Conservation (phyloP, 2,797 vertebrate species). For the Ptychobarbus kaznakovi region DNA sequence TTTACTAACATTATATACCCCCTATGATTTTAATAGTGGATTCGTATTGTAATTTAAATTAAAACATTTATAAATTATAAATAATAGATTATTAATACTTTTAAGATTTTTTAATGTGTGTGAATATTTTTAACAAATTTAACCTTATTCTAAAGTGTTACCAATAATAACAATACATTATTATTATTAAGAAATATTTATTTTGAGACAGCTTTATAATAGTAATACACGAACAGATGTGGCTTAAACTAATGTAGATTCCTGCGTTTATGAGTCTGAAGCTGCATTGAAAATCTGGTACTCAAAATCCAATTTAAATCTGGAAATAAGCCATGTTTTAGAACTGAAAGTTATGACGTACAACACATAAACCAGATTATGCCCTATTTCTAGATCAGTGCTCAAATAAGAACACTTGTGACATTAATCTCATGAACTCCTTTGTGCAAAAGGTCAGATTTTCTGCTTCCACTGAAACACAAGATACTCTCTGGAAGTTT, state of each 20-base stretch:
- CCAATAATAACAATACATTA: neutral
- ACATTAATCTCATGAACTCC: neutral
- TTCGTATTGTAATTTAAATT: too few species aligned
- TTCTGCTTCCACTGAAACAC: neutral
- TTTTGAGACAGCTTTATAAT: neutral
- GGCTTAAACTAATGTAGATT: neutral
- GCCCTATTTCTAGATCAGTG: neutral
- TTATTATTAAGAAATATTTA: neutral
- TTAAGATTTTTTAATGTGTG: too few species aligned
- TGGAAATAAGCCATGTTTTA: neutral
- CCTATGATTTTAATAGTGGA: too few species aligned
- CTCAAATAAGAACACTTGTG: slow-evolving; percentile 22
- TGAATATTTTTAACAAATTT: too few species aligned
- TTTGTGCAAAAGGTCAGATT: slow-evolving; percentile 6
- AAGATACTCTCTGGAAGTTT: neutral
- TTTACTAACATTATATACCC: too few species aligned
- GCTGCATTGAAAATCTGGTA: neutral
- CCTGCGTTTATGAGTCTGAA: neutral
- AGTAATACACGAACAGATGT: neutral
- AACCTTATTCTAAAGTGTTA: too few species aligned
- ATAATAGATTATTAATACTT: too few species aligned
- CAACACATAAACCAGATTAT: neutral
- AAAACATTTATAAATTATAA: too few species aligned
- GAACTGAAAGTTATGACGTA: neutral
- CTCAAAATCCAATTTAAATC: neutral